These are phyloP conservation scores for Nezara viridula DNA, from an alignment of 2,888 invertebrate species.

Conservation along the genomic window DNA sequence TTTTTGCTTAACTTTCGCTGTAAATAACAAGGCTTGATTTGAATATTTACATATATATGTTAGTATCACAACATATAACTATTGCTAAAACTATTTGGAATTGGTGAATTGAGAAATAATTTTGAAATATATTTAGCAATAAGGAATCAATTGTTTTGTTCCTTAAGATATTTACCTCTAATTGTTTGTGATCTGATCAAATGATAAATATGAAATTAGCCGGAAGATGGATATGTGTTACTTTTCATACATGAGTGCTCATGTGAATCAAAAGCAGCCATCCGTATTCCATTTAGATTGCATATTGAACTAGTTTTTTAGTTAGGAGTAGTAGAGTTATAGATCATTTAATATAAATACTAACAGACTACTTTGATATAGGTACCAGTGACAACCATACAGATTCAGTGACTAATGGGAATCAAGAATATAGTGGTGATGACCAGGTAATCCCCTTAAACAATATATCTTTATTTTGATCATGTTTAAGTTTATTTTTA, in stretches of 20 bases:
- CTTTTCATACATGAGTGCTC: constrained; percentile 53
- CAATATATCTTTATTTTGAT: neutral
- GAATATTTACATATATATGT: neutral
- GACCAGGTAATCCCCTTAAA: neutral
- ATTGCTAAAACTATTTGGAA: neutral
- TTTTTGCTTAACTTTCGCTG: constrained; percentile 47
- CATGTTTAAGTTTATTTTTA: too few relatives aligned
- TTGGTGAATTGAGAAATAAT: neutral
- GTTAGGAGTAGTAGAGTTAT: neutral
- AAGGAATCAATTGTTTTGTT: neutral
- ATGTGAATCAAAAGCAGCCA: constrained; percentile 47
- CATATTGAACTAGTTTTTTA: constrained; percentile 31
- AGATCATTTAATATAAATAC: neutral
- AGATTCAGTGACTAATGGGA: constrained; percentile 53
- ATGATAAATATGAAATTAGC: constrained; percentile 4
- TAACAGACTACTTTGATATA: neutral
- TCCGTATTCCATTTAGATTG: constrained; percentile 47
- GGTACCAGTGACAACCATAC: constrained; percentile 50
- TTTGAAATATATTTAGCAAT: neutral
- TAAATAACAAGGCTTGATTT: constrained; percentile 54
- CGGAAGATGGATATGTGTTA: constrained; percentile 52
- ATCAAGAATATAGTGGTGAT: constrained; percentile 10
- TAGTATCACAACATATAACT: neutral
- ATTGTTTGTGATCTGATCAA: neutral
- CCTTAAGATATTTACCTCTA: neutral